These are phyloP conservation scores for Aleadryas rufinucha DNA, from an alignment of 2,113 vertebrate species.

Conservation along the genomic window DNA sequence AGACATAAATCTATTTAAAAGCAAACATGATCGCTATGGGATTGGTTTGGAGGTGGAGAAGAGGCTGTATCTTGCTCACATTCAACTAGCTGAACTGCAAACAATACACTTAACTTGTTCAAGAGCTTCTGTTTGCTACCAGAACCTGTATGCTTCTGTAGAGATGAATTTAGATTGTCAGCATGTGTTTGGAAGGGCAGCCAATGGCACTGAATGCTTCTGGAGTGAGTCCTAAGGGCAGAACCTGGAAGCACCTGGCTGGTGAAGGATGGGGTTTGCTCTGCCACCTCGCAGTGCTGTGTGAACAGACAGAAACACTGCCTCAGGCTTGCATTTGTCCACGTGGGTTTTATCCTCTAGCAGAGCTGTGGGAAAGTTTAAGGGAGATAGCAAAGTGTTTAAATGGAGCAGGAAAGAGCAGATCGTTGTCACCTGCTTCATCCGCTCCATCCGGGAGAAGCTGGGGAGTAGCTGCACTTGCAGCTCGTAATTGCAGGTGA, in stretches of 20 bases:
- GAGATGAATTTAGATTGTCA: background rate
- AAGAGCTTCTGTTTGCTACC: background rate
- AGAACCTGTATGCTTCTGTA: background rate
- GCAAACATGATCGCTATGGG: background rate
- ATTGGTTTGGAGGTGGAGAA: background rate
- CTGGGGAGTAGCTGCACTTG: background rate
- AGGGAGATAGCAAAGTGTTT: background rate
- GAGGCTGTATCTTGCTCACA: background rate
- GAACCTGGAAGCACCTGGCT: fast-evolving
- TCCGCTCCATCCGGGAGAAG: background rate
- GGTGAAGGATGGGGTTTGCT: background rate
- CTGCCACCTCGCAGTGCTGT: background rate
- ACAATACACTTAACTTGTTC: background rate
- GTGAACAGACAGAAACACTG: background rate
- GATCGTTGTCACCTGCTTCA: background rate
- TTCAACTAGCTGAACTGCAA: background rate
- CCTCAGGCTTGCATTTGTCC: background rate
- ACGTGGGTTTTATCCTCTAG: background rate
- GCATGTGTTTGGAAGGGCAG: background rate
- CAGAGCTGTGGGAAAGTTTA: background rate
- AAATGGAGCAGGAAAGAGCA: background rate
- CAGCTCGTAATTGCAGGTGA: background rate
- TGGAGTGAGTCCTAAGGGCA: background rate
- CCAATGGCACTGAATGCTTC: fast-evolving
- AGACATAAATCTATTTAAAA: background rate